These are phyloP conservation scores for Hycleus cichorii DNA, from an alignment of 1,140 invertebrate genomes.

Conservation along the genomic window DNA sequence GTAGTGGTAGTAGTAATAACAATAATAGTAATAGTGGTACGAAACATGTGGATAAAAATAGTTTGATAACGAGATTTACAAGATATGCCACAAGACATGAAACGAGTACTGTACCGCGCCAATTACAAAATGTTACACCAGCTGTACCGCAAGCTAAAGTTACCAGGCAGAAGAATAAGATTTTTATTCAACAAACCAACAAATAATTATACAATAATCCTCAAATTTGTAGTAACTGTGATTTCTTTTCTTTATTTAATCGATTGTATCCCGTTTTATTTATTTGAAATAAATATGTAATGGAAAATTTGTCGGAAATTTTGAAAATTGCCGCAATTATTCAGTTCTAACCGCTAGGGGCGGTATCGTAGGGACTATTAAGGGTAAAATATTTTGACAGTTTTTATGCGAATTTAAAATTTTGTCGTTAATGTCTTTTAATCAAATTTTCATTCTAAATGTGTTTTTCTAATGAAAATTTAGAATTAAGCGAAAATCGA, in stretches of 20 bases:
- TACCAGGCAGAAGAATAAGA: constrained; percentile 66
- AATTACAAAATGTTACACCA: constrained; percentile 49
- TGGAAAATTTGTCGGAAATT: too few species aligned
- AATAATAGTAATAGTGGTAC: neutral
- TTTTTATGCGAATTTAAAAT: too few species aligned
- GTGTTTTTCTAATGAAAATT: too few species aligned
- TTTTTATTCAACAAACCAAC: constrained; percentile 60
- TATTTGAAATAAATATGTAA: neutral
- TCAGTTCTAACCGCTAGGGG: too few species aligned
- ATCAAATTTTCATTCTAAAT: too few species aligned
- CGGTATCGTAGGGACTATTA: too few species aligned
- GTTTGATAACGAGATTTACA: constrained; percentile 35
- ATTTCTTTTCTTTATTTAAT: neutral
- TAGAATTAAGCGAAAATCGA: too few species aligned
- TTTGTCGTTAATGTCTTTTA: too few species aligned
- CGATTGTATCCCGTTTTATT: neutral
- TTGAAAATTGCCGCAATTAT: too few species aligned
- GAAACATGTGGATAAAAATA: constrained; percentile 33
- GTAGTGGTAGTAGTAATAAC: neutral
- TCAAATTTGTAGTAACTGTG: neutral
- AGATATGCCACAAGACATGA: constrained; percentile 33
- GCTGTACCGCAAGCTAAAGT: constrained; percentile 59
- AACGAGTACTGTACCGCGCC: constrained; percentile 42
- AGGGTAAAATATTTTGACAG: too few species aligned
- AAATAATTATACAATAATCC: constrained; percentile 4